phyloP scores from a whole-genome alignment of 2,797 vertebrate species.

The Enteromius treurensis region DNA sequence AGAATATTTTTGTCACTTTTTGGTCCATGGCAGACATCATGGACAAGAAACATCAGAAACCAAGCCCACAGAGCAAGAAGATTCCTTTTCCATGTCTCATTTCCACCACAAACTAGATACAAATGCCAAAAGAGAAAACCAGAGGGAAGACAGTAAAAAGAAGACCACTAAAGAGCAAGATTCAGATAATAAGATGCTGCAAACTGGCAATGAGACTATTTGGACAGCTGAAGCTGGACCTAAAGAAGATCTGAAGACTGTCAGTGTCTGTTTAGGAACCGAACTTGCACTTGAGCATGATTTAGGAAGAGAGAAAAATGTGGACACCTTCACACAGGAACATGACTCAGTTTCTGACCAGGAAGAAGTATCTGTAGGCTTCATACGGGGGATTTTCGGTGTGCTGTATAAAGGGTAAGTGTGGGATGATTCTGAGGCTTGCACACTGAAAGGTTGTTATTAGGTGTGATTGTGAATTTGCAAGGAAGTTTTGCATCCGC shows the following conservation, averaged over 20 bases:
- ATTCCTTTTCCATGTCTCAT: background rate
- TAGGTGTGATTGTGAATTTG: slow-evolving; percentile 21
- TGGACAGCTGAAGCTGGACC: background rate
- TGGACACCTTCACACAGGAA: slow-evolving; percentile 2
- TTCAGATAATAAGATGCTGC: background rate
- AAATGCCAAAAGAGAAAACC: background rate
- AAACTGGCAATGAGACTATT: background rate
- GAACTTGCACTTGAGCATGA: background rate
- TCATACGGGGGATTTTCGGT: slow-evolving; percentile 49
- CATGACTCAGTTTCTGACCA: slow-evolving; percentile 7
- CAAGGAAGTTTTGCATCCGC: slow-evolving; percentile 4
- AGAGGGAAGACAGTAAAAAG: background rate
- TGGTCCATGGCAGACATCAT: slow-evolving; percentile 43
- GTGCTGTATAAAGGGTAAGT: slow-evolving; percentile 66
- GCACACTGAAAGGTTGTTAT: slow-evolving; percentile 5
- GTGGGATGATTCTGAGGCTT: slow-evolving; percentile 12
- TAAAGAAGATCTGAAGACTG: slow-evolving; percentile 12
- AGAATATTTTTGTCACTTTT: slow-evolving; percentile 26
- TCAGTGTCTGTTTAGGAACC: background rate
- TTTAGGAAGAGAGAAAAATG: background rate
- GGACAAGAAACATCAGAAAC: slow-evolving; percentile 8
- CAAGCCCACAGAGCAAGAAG: slow-evolving; percentile 7
- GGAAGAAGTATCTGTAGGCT: slow-evolving; percentile 44
- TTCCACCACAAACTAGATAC: background rate
- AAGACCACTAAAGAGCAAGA: background rate